Evolutionary conservation across 2,888 invertebrate genomes (phyloP).

Genomic region (Adelphocoris suturalis): DNA sequence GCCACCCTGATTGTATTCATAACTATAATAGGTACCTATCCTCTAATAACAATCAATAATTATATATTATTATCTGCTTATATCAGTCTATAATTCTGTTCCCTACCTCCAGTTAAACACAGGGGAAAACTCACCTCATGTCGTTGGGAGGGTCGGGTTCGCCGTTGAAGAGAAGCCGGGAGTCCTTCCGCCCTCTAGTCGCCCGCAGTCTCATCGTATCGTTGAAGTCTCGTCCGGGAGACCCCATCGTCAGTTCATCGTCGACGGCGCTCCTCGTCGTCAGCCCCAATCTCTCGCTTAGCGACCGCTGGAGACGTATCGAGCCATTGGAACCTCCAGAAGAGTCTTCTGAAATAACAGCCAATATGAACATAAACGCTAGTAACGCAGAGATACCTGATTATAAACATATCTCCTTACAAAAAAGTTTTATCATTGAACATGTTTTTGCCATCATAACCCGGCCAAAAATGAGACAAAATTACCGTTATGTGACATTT

Average conservation of each 20-base stretch:
- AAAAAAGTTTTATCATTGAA: too few relatives aligned
- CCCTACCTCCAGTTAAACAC: too few relatives aligned
- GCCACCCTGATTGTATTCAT: too few relatives aligned
- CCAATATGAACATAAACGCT: background rate
- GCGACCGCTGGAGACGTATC: constrained; percentile 78
- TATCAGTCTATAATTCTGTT: too few relatives aligned
- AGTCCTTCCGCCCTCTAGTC: constrained; percentile 47
- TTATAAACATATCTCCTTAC: too few relatives aligned
- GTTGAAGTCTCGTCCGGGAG: constrained; percentile 80
- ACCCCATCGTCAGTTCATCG: background rate
- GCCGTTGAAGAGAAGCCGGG: constrained; percentile 59
- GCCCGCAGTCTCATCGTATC: constrained; percentile 92
- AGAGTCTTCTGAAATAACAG: constrained; percentile 55
- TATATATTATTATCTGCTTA: too few relatives aligned
- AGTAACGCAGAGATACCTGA: too few relatives aligned
- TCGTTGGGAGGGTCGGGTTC: constrained; percentile 26
- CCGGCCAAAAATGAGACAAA: too few relatives aligned
- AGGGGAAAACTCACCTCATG: background rate
- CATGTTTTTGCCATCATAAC: too few relatives aligned
- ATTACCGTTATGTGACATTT: too few relatives aligned
- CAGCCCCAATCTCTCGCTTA: constrained; percentile 78
- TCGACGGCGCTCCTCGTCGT: constrained; percentile 7
- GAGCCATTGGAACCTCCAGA: constrained; percentile 68
- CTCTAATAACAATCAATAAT: too few relatives aligned
- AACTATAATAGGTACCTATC: too few relatives aligned